Conservation (phyloP, 2,888 invertebrate species). For the Didymodactylos carnosus region DNA sequence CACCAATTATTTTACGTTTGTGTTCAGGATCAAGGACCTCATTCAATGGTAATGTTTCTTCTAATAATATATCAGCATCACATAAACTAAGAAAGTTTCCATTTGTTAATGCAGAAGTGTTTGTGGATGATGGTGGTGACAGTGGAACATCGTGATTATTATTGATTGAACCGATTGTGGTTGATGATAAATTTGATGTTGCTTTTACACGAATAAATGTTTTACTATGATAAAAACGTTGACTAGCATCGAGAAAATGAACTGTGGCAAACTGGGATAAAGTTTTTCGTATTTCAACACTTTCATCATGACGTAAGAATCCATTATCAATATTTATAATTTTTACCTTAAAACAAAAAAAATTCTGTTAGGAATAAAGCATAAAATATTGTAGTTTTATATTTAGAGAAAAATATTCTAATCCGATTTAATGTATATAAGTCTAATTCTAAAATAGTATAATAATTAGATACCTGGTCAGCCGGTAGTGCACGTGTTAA, state of each 20-base stretch:
- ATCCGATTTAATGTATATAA: constrained; percentile 4
- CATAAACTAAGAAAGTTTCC: neutral
- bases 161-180: too few relatives aligned
- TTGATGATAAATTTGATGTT: too few relatives aligned
- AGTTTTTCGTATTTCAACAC: neutral
- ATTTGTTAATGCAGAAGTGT: constrained; percentile 31
- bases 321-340: neutral
- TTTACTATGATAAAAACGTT: neutral
- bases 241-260: neutral
- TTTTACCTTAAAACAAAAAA: constrained; percentile 8
- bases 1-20: constrained; percentile 92
- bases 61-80: neutral
- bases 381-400: too few relatives aligned
- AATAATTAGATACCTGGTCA: too few relatives aligned
- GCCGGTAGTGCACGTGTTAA: neutral
- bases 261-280: neutral
- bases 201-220: neutral
- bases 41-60: constrained; percentile 51
- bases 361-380: too few relatives aligned
- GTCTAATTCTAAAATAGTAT: neutral
- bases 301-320: neutral
- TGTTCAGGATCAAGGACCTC: constrained; percentile 61
- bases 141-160: too few relatives aligned
- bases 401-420: constrained; percentile 2
- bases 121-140: neutral